Base-by-base conservation (phyloP, 2,888 invertebrate species). In the Eupithecia tripunctaria region DNA sequence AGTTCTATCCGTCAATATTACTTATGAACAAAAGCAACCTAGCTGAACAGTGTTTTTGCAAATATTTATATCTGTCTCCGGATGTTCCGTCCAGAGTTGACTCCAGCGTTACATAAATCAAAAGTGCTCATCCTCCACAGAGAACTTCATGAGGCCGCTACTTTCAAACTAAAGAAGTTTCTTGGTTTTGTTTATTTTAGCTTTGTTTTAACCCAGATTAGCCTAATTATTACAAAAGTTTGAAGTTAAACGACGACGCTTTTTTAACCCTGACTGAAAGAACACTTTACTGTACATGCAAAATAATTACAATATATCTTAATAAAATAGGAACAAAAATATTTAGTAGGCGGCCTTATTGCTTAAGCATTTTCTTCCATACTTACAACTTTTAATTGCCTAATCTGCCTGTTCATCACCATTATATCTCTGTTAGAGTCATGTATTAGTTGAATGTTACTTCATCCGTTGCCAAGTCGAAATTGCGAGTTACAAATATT, bases 71-170 rank as follows among this genome's bases (percentile, higher is more conserved):
- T 32, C 36, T 63, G 36, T 32, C 62, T 32, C 10, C 36, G 62
- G 62, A 63, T 36, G n/a, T 32, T 18, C 36, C 8, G 62, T 62
- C 62, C n/a, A 36, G 62, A 36, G 7, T 18, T n/a, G 29, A 18
- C 2, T n/a, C 4, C 32, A n/a, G 62, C 29, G 62, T n/a, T 36
- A 63, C 36, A 63, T 63, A 63, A 63, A 63, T 63, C 62, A 63
- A 63, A 36, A n/a, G 4, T 36, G n/a, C 32, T 36, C 62, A 62
- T 62, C n/a, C 62, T 32, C 62, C n/a, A 1, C 25, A 4, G 56
- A 25, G 56, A 25, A 14, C 56, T 25, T 21, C 12, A 21, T 10
- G 8, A 56, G 25, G 25, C 25, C 25, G 21, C 0, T 56, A 4
- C 56, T 12, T 21, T 56, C 14, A 12, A 25, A 51, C 51, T 51